phyloP scores from a whole-genome alignment of 2,888 invertebrate genomes.

The Callinectes sapidus region DNA sequence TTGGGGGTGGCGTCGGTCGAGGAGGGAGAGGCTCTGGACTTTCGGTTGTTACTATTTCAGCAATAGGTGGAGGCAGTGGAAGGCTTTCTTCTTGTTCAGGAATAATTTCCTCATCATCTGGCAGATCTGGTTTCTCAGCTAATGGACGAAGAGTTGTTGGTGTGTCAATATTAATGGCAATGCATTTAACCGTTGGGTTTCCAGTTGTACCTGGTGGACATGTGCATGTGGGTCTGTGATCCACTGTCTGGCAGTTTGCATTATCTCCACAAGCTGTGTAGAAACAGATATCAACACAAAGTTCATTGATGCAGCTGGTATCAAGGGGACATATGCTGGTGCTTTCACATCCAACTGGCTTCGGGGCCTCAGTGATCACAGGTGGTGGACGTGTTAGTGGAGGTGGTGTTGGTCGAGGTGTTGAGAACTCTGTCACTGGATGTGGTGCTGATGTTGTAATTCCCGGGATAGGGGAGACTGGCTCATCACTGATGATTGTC shows the following conservation, averaged over 20 bases:
- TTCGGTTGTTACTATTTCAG: conserved; percentile 29
- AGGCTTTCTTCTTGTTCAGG: not conserved
- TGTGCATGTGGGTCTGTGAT: conserved; percentile 84
- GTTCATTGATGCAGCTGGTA: conserved; percentile 61
- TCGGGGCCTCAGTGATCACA: conserved; percentile 49
- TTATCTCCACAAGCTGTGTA: conserved; percentile 81
- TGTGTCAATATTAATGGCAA: conserved; percentile 72
- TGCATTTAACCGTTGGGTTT: conserved; percentile 80
- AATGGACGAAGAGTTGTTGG: conserved; percentile 31
- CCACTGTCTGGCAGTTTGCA: conserved; percentile 84
- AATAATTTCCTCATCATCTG: not conserved
- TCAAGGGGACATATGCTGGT: conserved; percentile 74
- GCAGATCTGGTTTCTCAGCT: conserved; percentile 23
- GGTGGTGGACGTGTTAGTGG: conserved; percentile 27
- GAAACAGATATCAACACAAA: conserved; percentile 66
- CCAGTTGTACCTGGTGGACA: conserved; percentile 78
- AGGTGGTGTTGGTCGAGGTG: conserved; percentile 39
- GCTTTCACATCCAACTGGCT: conserved; percentile 73
- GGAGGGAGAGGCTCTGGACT: conserved; percentile 34
- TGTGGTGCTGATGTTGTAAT: conserved; percentile 44
- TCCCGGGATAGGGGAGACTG: conserved; percentile 44
- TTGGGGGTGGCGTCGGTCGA: conserved; percentile 43
- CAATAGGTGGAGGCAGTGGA: conserved; percentile 14
- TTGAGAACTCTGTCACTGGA: conserved; percentile 40
- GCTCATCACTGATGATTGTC: not conserved